Conservation (phyloP, 1,140 invertebrate species). For the Adoxophyes honmai region DNA sequence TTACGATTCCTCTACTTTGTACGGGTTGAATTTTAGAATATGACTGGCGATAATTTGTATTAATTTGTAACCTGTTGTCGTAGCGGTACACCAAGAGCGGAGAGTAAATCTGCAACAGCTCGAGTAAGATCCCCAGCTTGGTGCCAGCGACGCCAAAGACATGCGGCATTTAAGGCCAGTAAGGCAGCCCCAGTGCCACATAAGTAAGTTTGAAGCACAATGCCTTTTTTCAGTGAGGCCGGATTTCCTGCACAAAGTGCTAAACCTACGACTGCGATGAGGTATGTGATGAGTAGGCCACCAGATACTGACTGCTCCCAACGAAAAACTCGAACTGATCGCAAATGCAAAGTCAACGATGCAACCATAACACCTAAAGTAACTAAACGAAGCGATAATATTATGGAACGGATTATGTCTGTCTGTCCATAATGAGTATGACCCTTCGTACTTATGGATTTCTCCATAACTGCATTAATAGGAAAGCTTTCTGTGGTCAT, state of each 20-base stretch:
- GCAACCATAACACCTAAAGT: constrained; percentile 37
- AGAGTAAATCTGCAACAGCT: constrained; percentile 50
- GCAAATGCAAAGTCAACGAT: constrained; percentile 40
- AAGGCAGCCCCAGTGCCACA: constrained; percentile 37
- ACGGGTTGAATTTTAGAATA: too few relatives aligned
- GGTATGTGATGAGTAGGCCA: constrained; percentile 49
- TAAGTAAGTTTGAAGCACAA: constrained; percentile 47
- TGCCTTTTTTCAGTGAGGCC: constrained; percentile 23
- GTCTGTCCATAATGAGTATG: too few relatives aligned
- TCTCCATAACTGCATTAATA: too few relatives aligned
- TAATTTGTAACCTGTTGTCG: constrained; percentile 33
- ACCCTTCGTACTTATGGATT: too few relatives aligned
- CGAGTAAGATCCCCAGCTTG: constrained; percentile 41
- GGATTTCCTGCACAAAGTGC: constrained; percentile 36
- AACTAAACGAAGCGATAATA: constrained; percentile 35
- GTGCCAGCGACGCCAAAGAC: constrained; percentile 43
- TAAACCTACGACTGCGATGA: constrained; percentile 34
- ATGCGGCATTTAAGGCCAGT: constrained; percentile 40
- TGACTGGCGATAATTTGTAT: too few relatives aligned
- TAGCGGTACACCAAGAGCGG: constrained; percentile 41
- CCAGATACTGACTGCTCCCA: constrained; percentile 56
- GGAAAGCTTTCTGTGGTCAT: too few relatives aligned
- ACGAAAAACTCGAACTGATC: constrained; percentile 45
- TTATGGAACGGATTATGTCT: not conserved
- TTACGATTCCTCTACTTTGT: too few relatives aligned